phyloP scores from a whole-genome alignment of 1,140 invertebrate species.

The Trypoxylus dichotomus region DNA sequence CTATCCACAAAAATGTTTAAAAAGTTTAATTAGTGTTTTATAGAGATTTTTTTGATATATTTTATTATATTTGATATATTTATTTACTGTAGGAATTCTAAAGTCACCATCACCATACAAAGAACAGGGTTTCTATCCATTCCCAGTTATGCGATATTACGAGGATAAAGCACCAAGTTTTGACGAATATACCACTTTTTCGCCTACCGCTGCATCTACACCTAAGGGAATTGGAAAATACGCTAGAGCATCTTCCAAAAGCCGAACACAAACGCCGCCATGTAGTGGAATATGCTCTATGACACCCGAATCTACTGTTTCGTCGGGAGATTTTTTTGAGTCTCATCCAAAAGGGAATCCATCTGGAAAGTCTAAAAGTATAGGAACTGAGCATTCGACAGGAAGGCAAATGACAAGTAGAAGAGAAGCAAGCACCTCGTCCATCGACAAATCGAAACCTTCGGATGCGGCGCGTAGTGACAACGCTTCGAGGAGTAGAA shows the following conservation, averaged over 20 bases:
- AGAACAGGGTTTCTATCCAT: neutral
- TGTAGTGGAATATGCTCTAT: neutral
- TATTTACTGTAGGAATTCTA: neutral
- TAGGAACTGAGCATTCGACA: neutral
- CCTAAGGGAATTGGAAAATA: neutral
- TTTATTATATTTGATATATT: no score
- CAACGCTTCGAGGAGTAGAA: neutral
- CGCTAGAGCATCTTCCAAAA: neutral
- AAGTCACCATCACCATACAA: neutral
- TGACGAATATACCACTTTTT: neutral
- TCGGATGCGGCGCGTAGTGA: neutral
- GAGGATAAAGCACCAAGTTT: neutral
- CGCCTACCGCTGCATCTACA: neutral
- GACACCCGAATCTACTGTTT: neutral
- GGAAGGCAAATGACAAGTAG: neutral
- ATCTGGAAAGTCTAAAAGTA: neutral
- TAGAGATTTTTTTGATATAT: no score
- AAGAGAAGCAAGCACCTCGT: neutral
- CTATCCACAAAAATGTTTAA: no score
- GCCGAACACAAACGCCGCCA: neutral
- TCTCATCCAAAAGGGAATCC: neutral
- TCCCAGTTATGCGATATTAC: neutral
- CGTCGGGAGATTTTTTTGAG: neutral
- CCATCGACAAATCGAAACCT: neutral
- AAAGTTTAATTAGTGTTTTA: no score